Percentiles rank a stretch among this genome's conserved stretches.
Evolutionary conservation across 2,113 vertebrate genomes (phyloP).

Genomic region (Loxodonta africana): DNA sequence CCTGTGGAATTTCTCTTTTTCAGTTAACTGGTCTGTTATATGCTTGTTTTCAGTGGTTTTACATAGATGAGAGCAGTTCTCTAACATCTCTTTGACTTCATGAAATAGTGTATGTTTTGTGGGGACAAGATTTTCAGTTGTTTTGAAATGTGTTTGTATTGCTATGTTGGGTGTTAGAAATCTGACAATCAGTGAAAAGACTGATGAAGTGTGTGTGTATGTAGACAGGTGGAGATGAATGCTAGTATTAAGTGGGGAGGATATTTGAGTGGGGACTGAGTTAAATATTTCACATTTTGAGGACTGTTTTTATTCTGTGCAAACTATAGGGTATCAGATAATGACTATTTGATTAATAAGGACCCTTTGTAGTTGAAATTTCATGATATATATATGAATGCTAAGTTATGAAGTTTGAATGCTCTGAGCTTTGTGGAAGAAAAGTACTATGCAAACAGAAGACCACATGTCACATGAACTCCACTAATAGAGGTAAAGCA

Average conservation of each 20-base stretch:
- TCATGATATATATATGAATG: not conserved
- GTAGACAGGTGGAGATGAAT: not conserved
- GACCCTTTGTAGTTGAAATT: not conserved
- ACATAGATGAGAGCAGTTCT: not conserved
- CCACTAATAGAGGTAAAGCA: not conserved
- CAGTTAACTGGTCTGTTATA: not conserved
- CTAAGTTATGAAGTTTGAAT: constrained; percentile 6
- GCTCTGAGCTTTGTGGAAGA: not conserved
- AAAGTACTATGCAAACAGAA: constrained; percentile 14
- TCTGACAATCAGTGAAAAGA: not conserved
- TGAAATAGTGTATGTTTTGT: not conserved
- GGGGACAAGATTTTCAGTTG: constrained; percentile 17
- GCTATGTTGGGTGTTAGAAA: not conserved
- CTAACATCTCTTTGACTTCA: not conserved
- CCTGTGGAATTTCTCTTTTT: not conserved
- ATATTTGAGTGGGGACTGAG: not conserved
- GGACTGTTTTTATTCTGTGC: not conserved
- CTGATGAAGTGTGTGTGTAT: not conserved
- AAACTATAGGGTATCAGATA: not conserved
- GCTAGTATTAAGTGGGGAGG: not conserved
- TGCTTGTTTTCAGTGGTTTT: constrained; percentile 7
- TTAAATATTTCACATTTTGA: not conserved
- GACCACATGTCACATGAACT: not conserved
- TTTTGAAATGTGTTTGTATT: constrained; percentile 36
- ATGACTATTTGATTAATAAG: not conserved